Evolutionary conservation across 2,888 invertebrate genomes (phyloP).

Genomic region (Cyaniris semiargus): DNA sequence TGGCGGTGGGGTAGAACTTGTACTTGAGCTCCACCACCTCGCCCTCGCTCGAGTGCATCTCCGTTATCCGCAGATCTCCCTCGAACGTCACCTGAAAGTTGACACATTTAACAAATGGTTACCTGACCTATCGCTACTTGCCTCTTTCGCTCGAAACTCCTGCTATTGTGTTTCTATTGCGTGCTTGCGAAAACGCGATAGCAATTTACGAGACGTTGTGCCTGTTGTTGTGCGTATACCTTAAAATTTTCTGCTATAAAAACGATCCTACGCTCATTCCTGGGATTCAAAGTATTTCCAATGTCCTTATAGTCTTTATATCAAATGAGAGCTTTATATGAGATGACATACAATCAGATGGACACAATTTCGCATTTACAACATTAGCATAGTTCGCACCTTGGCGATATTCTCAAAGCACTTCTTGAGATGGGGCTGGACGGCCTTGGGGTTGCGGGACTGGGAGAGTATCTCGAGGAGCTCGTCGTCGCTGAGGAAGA

Average conservation of each 20-base stretch:
- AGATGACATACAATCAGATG: no score
- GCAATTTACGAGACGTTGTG: neutral
- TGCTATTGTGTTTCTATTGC: no score
- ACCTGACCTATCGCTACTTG: no score
- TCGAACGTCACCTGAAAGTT: constrained; percentile 83
- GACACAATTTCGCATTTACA: no score
- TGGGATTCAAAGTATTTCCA: no score
- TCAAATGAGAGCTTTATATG: no score
- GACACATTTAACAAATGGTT: neutral
- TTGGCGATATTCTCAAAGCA: constrained; percentile 90
- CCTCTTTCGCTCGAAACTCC: no score
- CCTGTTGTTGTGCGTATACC: no score
- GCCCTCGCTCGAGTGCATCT: constrained; percentile 89
- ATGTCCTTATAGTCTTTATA: no score
- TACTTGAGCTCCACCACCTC: constrained; percentile 85
- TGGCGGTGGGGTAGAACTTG: constrained; percentile 84
- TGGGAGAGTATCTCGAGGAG: constrained; percentile 90
- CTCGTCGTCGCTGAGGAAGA: constrained; percentile 92
- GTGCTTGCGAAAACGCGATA: no score
- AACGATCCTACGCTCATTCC: no score
- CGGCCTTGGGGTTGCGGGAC: constrained; percentile 87
- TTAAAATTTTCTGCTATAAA: no score
- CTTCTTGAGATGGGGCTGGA: constrained; percentile 90
- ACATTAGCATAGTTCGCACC: constrained; percentile 50
- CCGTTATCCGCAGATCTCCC: constrained; percentile 83